Evolutionary conservation across 2,888 invertebrate genomes (phyloP), one percentile per base, ranked within the genome.

Genomic region (Philereme transversata): DNA sequence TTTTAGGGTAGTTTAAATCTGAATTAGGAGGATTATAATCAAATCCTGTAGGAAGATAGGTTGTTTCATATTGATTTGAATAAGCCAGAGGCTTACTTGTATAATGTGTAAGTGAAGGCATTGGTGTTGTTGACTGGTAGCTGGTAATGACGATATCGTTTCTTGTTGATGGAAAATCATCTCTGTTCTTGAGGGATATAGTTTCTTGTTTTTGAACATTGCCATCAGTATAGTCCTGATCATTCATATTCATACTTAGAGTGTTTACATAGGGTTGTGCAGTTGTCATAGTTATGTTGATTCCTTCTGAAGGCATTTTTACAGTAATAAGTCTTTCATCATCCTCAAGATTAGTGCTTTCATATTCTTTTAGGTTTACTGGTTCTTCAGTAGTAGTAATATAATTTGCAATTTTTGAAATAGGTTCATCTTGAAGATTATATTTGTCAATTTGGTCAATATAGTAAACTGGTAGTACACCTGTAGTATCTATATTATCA

Each of bases 51-150:
- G 63, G 57, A 4, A 10, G 43, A 10, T 10, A 43, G 5, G 34
- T 57, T n/a, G 40, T 57, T 6, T 50, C 60, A 51, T 43, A 46
- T 60, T 57, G 57, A 38, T 47, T 48, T 11, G 10, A 10, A 44
- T 58, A 41, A 5, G 6, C 7, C 10, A 9, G 35, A 35, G 40
- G 43, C 9, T 60, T 38, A 5, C 11, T 55, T 47, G 5, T 35
- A 53, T 50, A 43, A 34, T 52, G 44, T 45, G 9, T 45, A 48
- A 65, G 62, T 35, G 68, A 57, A 53, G 75, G 66, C 47, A 69
- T 63, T 5, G 72, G 70, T 38, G 77, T 77, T 10, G 76, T 75
- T 8, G 71, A 62, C 0, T 50, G 51, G 48, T 57, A 56, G 5
- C 7, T 43, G 1, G 9, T n/a, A 44, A 11, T 35, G 0, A 50